phyloP scores from a whole-genome alignment of 37 sponge, comb jelly and placozoan genomes.

The Haliclona indistincta region DNA sequence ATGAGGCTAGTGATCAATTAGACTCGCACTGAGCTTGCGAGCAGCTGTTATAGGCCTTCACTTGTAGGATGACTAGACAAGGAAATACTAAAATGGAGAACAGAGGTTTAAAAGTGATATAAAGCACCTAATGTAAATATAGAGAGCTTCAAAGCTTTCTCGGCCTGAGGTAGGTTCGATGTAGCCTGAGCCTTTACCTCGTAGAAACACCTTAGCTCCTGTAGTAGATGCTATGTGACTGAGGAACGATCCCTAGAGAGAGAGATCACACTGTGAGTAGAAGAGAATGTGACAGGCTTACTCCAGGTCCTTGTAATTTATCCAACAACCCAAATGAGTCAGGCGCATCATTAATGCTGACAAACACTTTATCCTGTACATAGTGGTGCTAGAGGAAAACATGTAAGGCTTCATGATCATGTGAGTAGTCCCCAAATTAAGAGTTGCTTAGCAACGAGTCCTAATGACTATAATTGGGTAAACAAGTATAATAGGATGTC shows the following conservation, averaged over 20 bases:
- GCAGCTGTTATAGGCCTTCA: conserved; percentile 70
- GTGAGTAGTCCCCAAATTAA: too few species aligned
- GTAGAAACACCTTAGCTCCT: conserved; percentile 65
- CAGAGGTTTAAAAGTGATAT: neutral
- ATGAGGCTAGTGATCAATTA: too few species aligned
- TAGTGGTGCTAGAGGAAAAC: conserved; percentile 57
- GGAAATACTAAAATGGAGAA: neutral
- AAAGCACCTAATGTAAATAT: conserved; percentile 77
- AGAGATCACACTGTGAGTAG: neutral
- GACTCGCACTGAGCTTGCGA: conserved; percentile 68
- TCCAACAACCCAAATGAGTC: conserved; percentile 51
- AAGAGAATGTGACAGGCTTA: too few species aligned
- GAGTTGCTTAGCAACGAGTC: too few species aligned
- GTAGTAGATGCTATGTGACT: conserved; percentile 69
- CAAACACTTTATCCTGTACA: conserved; percentile 85
- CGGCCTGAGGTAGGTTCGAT: conserved; percentile 86
- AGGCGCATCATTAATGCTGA: conserved; percentile 66
- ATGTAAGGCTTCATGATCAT: too few species aligned
- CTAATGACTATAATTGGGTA: too few species aligned
- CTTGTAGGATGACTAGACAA: conserved; percentile 54
- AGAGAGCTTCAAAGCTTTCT: conserved; percentile 84
- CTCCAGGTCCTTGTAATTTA: conserved; percentile 58
- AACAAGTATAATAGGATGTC: too few species aligned
- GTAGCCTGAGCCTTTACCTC: conserved; percentile 87
- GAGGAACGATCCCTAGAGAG: conserved; percentile 52